Evolutionary conservation across 2,888 invertebrate genomes (phyloP), one percentile per base, ranked within the genome.

Genomic region (Erebia epiphron): DNA sequence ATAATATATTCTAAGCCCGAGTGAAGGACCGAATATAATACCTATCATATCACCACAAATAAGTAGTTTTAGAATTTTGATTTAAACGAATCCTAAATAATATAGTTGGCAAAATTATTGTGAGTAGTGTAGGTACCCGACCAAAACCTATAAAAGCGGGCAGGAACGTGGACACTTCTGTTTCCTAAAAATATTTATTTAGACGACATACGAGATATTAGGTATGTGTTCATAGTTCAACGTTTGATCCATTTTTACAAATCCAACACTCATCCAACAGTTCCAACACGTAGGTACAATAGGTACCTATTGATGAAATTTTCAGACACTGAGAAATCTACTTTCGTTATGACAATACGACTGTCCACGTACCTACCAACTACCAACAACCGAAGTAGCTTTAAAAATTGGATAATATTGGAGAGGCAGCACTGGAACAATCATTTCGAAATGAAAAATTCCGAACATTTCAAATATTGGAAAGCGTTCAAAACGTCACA

Each of bases 381-480:
- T 60, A 60, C 41, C 13, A 18, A 61, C 61, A 62, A 21, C 46
- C 8, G 65, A 18, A 66, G 56, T 21, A 18, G 65, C 43, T 56
- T 66, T 56, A 43, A 21, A 56, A 56, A 66, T 64, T 67, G 52
- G 63, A 41, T 63, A 70, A 72, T 74, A 72, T 74, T 72, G 64
- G 64, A 67, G 79, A 78, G 69, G 70, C 65, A 69, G 66, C 75
- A 78, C 75, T 75, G 75, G 80, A 80, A 84, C 83, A 83, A 85
- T 86, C 80, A 84, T 87, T 86, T 82, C 75, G 80, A 87, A 90
- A 86, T 89, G 87, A 84, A 86, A 89, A 89, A 89, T 89, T 87
- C 86, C 84, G 73, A 77, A 77, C 80, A 78, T 80, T 76, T 79
- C 74, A 75, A 77, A 80, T 79, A 80, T 83, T 77, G 81, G 82